These are phyloP conservation scores for Clitarchus hookeri DNA, from an alignment of 2,888 invertebrate species.

Conservation along the genomic window DNA sequence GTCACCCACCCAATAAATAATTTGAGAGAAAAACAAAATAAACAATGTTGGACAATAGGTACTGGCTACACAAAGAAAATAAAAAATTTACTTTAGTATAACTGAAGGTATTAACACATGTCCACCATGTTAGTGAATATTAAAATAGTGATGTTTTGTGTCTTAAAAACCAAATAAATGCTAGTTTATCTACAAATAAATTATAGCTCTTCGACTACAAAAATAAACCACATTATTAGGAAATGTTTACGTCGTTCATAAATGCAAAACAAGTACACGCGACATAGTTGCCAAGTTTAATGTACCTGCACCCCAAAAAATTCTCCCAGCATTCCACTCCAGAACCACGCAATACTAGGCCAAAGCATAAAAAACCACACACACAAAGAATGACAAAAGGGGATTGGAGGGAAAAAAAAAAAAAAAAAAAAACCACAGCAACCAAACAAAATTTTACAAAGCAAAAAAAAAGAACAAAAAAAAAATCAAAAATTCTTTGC, in stretches of 20 bases:
- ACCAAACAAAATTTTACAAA: constrained; percentile 12
- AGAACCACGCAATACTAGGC: neutral
- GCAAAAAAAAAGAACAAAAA: constrained; percentile 1
- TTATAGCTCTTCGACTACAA: neutral
- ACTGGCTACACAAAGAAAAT: neutral
- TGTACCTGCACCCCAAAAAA: neutral
- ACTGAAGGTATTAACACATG: neutral
- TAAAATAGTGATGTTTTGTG: neutral
- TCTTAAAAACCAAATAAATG: neutral
- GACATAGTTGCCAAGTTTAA: neutral
- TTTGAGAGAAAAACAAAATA: neutral
- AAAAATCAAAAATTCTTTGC: constrained; percentile 38
- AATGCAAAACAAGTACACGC: constrained; percentile 9
- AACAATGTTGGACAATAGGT: neutral
- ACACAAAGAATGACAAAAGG: constrained; percentile 25
- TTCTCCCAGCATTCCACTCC: neutral
- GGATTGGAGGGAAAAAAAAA: neutral
- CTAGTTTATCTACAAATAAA: neutral
- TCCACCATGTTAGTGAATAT: neutral
- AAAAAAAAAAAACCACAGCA: neutral
- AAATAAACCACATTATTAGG: neutral
- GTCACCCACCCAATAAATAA: neutral
- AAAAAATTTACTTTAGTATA: neutral
- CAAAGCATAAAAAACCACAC: constrained; percentile 27
- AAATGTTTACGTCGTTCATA: constrained; percentile 20